phyloP scores from a whole-genome alignment of 2,888 invertebrate genomes.

The Argyresthia albistria region DNA sequence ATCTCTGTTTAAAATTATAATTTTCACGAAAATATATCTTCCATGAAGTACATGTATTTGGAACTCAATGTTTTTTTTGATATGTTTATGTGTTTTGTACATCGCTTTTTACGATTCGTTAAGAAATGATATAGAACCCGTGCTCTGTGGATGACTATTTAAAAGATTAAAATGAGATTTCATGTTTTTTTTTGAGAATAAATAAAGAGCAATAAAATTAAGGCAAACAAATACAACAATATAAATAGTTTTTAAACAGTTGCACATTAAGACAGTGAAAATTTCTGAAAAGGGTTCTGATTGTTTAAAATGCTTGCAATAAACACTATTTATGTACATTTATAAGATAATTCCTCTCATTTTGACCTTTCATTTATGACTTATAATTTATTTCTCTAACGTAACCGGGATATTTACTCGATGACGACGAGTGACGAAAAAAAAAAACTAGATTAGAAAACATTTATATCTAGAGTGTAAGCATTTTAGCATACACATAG shows the following conservation, averaged over 20 bases:
- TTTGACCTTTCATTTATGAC: slow-evolving; percentile 62
- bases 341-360: slow-evolving; percentile 68
- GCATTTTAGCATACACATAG: slow-evolving; percentile 23
- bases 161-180: too few relatives aligned
- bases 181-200: too few relatives aligned
- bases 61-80: slow-evolving; percentile 23
- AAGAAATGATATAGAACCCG: too few relatives aligned
- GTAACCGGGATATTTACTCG: slow-evolving; percentile 57
- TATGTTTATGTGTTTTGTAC: slow-evolving; percentile 51
- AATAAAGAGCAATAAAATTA: too few relatives aligned
- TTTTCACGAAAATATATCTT: slow-evolving; percentile 43
- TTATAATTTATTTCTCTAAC: slow-evolving; percentile 37
- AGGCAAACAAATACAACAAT: too few relatives aligned
- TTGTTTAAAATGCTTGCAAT: not conserved
- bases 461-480: slow-evolving; percentile 20
- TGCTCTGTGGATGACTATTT: too few relatives aligned
- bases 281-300: not conserved
- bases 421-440: slow-evolving; percentile 10
- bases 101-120: slow-evolving; percentile 26
- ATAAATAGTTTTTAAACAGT: too few relatives aligned
- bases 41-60: slow-evolving; percentile 23
- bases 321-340: slow-evolving; percentile 44
- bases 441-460: slow-evolving; percentile 8
- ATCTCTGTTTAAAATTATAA: slow-evolving; percentile 22
- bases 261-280: too few relatives aligned